Evolutionary conservation across 2,888 invertebrate species (phyloP), one percentile per base, ranked within the genome.

Genomic region (Drosophila robusta): DNA sequence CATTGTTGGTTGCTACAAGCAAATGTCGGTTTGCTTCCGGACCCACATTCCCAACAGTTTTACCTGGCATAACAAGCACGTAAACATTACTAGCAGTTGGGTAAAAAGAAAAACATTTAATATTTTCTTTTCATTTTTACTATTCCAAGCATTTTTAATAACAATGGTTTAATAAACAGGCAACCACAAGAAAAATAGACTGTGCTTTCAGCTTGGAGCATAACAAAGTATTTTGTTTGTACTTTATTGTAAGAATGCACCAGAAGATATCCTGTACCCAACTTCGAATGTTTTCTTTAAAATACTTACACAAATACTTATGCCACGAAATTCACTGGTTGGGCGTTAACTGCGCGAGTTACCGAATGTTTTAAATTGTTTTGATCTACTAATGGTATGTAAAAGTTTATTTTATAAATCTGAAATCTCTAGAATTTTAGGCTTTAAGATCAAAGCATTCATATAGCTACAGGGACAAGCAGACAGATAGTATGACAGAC

Each of bases 21-120:
- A 57, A 64, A 75, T 75, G 75, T 75, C 44, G 12, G 18, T 46
- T 42, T 50, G 57, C 45, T 41, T 32, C 7, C 34, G 14, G 49
- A 34, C 51, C 18, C 24, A 22, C 70, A 50, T 63, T 60, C 42
- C 36, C 42, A n/a, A 39, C 41, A 41, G 42, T 51, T 60, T 70
- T 44, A 46, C 64, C 41, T 36, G 55, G 14, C 32, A 56, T n/a
- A 52, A 34, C 51, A 29, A 49, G 34, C 51, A 39, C 22, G 45
- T 49, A 44, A 70, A 56, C 47, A 46, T 34, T 32, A 36, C 18
- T 54, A 49, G 52, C 50, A 46, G 47, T 46, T 61, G 41, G 42
- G 24, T 29, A 46, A 29, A 46, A 45, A 18, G 70, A 38, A 41
- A 61, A 29, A 12, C 34, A 45, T 16, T 51, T 49, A 47, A 45